Evolutionary conservation across 2,888 invertebrate genomes (phyloP), one percentile per base, ranked within the genome.

Genomic region (Argyresthia albistria): DNA sequence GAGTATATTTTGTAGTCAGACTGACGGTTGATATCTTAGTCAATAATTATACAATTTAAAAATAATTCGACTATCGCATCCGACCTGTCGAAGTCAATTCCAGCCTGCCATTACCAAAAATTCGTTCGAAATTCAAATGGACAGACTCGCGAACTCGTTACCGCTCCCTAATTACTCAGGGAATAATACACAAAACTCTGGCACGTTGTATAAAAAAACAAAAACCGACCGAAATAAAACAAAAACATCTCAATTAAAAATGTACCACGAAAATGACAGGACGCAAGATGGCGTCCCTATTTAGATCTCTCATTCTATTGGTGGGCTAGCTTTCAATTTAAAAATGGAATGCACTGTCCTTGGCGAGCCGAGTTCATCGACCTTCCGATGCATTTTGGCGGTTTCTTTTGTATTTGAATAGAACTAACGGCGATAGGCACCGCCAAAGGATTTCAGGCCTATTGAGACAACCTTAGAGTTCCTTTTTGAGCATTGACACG

Each of bases 291-390:
- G 86, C 86, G 73, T 79, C 62, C 73, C 80, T 83, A 83, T 83
- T 86, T 86, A 87, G 87, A 83, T 76, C 74, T 72, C 71, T 78
- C 78, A 76, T 78, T 82, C 84, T 84, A 84, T 84, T 82, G 84
- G 84, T 72, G 77, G 75, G 84, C 86, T 84, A 87, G 80, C 76
- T 75, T 83, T 76, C 73, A 78, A 78, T 77, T 83, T 80, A 83
- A 86, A 86, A 86, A 86, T 81, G 81, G 82, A 86, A 84, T 87
- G 86, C 86, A 79, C 80, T 87, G 87, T 87, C 87, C 87, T 87
- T 87, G 86, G 84, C 68, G 73, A 65, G 67, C 68, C 56, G 66
- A 71, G 86, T 80, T 82, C 86, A 77, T 83, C 73, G 80, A 86
- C 84, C 87, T 86, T 80, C 78, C 82, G 79, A 82, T 87, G 87